A percentile compares a stretch with the other conserved stretches of the same genome.
Evolutionary conservation across 1,140 invertebrate genomes (phyloP).

Genomic region (Oedothorax gibbosus): DNA sequence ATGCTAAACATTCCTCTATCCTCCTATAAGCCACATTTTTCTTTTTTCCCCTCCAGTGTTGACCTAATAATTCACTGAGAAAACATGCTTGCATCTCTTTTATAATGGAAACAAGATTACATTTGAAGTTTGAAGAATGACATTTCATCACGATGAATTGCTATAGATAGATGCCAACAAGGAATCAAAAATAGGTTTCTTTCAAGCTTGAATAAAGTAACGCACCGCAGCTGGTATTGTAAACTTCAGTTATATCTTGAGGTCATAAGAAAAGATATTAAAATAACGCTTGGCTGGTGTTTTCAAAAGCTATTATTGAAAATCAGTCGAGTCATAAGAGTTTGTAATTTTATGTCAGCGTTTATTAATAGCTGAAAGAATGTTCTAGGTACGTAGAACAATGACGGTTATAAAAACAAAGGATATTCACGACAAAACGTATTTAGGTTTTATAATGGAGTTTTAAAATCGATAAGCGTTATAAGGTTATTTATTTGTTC

Average conservation of each 20-base stretch:
- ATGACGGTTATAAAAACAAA: too few relatives aligned
- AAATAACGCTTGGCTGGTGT: constrained; percentile 10
- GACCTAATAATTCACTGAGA: constrained; percentile 48
- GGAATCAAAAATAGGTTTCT: constrained; percentile 20
- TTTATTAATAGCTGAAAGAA: too few relatives aligned
- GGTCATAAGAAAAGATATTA: constrained; percentile 25
- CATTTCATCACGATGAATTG: constrained; percentile 31
- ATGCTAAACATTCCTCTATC: too few relatives aligned
- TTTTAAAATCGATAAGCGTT: too few relatives aligned
- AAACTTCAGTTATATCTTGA: constrained; percentile 27
- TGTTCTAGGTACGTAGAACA: too few relatives aligned
- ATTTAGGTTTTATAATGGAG: too few relatives aligned
- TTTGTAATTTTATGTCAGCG: too few relatives aligned
- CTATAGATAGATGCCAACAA: constrained; percentile 39
- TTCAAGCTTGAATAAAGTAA: constrained; percentile 25
- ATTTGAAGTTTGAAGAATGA: constrained; percentile 39
- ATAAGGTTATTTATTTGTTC: too few relatives aligned
- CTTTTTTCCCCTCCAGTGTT: constrained; percentile 8
- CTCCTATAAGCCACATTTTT: background rate
- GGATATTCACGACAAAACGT: too few relatives aligned
- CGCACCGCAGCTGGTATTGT: background rate
- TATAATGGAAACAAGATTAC: constrained; percentile 49
- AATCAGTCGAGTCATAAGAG: too few relatives aligned
- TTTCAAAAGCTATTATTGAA: constrained; percentile 32
- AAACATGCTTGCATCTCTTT: constrained; percentile 44